These are phyloP conservation scores for Spongilla lacustris DNA, from an alignment of 37 sponge, comb jelly and placozoan genomes.

Conservation along the genomic window DNA sequence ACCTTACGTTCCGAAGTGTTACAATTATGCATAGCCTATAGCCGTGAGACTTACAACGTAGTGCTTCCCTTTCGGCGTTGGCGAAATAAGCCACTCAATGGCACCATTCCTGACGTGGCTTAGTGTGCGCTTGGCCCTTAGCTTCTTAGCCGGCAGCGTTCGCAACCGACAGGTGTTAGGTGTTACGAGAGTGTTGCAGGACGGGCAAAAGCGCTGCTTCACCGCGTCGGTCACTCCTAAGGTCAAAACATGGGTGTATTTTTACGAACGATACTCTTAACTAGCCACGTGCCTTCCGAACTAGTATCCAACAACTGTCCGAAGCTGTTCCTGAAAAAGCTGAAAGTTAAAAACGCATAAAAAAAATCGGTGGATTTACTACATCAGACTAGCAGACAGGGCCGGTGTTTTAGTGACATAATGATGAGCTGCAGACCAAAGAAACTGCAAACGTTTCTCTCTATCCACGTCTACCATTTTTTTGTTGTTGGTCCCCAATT, in stretches of 20 bases:
- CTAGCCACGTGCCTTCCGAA: not conserved
- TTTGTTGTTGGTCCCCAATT: too few relatives aligned
- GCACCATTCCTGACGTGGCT: not conserved
- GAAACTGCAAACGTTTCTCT: constrained; percentile 9
- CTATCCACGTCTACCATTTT: not conserved
- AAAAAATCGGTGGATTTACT: not conserved
- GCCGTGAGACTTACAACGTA: not conserved
- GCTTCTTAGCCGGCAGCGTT: not conserved
- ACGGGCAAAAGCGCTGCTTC: constrained; percentile 2
- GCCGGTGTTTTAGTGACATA: not conserved
- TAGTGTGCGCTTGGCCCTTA: not conserved
- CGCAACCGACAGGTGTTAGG: not conserved
- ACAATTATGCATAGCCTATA: too few relatives aligned
- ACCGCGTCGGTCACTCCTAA: constrained; percentile 1
- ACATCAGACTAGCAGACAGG: not conserved
- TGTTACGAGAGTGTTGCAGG: not conserved
- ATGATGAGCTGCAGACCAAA: not conserved
- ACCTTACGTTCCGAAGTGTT: not conserved
- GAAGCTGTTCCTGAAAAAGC: not conserved
- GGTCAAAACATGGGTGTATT: not conserved
- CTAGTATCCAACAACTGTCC: not conserved
- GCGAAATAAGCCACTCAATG: not conserved
- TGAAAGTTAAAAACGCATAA: not conserved
- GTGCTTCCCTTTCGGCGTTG: not conserved
- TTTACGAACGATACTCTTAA: not conserved